Base-by-base conservation (phyloP, 2,888 invertebrate genomes). In the Ophonus ardosiacus region DNA sequence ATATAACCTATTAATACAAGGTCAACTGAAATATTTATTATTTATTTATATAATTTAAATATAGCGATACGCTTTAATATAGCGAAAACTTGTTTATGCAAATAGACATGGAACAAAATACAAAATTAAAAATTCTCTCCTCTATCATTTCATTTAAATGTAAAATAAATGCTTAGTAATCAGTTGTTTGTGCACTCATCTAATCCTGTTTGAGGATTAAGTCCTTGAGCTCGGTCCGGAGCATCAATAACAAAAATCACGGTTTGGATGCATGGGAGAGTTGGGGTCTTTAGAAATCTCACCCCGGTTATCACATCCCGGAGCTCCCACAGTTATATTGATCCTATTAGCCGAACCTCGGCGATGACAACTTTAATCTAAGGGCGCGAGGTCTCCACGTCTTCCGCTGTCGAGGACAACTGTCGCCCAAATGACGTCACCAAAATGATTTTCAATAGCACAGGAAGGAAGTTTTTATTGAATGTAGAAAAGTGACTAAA, bases 351-450 rank as follows among this genome's bases (percentile, higher is more conserved):
- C 18, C 83, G 85, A 85, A 84, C 86, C 85, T 86, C 87, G 85
- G 61, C 86, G 87, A 87, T 86, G 87, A 87, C 87, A 87, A 86
- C 85, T 87, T 87, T 87, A 87, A 87, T 87, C 87, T 86, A 80
- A 84, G 78, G 85, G 85, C 82, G 65, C 84, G 65, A 24, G 57
- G 59, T 57, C 51, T 15, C 65, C 81, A 63, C 82, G 31, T 68
- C 71, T 76, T 61, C 51, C 68, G 71, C 59, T 83, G 83, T 83
- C 83, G 76, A 18, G 38, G 57, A 74, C 83, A 83, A 76, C 76
- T 83, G 83, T 76, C 82, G 82, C 82, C 56, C 17, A 40, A 17
- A 8, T 74, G 71, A 43, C 71, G 40, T 74, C 71, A 63, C 59
- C 59, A 31, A 31, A 6, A 31, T 31, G 31, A 31, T 31, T 31